phyloP scores from a whole-genome alignment of 2,797 vertebrate genomes.

The Pseudopleuronectes americanus region DNA sequence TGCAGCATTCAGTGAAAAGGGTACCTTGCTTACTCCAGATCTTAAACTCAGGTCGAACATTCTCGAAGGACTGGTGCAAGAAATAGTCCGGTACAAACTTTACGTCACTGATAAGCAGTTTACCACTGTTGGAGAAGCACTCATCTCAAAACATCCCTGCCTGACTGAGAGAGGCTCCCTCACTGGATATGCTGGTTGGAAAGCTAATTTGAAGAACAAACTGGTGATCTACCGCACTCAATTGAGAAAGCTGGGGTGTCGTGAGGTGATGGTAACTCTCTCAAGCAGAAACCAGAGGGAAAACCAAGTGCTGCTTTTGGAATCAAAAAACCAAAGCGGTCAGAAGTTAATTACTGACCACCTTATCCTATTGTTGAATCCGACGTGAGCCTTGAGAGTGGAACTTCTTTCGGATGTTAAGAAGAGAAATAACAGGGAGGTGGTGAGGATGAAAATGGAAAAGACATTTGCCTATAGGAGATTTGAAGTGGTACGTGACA shows the following conservation, averaged over 20 bases:
- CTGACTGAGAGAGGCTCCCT: conserved; percentile 32
- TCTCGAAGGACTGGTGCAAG: conserved; percentile 28
- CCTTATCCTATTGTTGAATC: neutral
- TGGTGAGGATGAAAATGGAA: conserved; percentile 13
- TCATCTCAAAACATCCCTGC: conserved; percentile 41
- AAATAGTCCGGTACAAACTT: conserved; percentile 20
- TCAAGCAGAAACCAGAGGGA: conserved; percentile 14
- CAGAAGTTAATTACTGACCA: conserved; percentile 15
- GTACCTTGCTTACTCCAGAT: neutral
- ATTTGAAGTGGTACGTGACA: neutral
- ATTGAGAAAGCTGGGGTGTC: conserved; percentile 24
- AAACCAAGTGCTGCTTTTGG: neutral
- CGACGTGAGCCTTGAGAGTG: conserved; percentile 1
- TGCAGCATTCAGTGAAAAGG: neutral
- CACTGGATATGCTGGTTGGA: conserved; percentile 18
- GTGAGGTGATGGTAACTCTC: conserved; percentile 44
- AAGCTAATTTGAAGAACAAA: neutral
- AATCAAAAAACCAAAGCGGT: conserved; percentile 35
- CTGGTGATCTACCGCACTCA: conserved; percentile 37
- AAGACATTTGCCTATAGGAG: conserved; percentile 16
- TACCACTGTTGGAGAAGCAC: conserved; percentile 19
- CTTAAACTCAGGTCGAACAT: conserved; percentile 15
- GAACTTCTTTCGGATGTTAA: neutral
- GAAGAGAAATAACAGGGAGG: neutral
- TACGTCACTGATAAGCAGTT: conserved; percentile 9